Evolutionary conservation across 2,797 vertebrate genomes (phyloP).

Genomic region (Sebastes jordani): DNA sequence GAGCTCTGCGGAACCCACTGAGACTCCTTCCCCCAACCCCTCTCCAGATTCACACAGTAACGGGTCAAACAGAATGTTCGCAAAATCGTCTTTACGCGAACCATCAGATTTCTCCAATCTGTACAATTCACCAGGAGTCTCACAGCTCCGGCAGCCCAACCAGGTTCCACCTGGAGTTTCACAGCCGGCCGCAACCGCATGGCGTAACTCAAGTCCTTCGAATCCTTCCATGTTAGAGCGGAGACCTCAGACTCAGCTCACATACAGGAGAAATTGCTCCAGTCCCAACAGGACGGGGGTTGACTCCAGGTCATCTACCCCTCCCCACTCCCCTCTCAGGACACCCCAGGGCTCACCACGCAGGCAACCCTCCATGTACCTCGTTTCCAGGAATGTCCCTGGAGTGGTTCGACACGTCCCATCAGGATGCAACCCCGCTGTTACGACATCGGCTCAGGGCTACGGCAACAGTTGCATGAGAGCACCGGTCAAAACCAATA

Average conservation of each 20-base stretch:
- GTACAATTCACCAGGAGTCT: conserved; percentile 49
- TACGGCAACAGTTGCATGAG: conserved; percentile 83
- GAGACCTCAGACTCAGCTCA: conserved; percentile 74
- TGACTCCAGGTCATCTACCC: conserved; percentile 73
- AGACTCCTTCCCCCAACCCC: conserved; percentile 9
- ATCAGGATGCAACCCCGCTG: conserved; percentile 67
- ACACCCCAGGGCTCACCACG: conserved; percentile 76
- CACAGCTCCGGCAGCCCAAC: conserved; percentile 47
- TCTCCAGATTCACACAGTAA: conserved; percentile 41
- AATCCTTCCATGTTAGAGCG: conserved; percentile 66
- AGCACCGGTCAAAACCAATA: conserved; percentile 88
- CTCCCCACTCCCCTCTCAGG: conserved; percentile 79
- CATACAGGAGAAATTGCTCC: conserved; percentile 79
- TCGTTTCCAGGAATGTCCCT: conserved; percentile 74
- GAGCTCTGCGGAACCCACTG: conserved; percentile 57
- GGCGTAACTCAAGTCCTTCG: conserved; percentile 53
- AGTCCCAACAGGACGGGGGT: conserved; percentile 73
- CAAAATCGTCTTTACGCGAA: conserved; percentile 67
- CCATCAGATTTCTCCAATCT: conserved; percentile 75
- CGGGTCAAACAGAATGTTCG: conserved; percentile 56
- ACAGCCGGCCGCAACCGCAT: conserved; percentile 47
- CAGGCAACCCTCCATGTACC: conserved; percentile 72
- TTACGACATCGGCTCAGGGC: conserved; percentile 71
- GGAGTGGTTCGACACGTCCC: conserved; percentile 68
- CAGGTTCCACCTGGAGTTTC: conserved; percentile 50